Base-by-base conservation (phyloP, 2,888 invertebrate species). In the Nemoura dubitans region DNA sequence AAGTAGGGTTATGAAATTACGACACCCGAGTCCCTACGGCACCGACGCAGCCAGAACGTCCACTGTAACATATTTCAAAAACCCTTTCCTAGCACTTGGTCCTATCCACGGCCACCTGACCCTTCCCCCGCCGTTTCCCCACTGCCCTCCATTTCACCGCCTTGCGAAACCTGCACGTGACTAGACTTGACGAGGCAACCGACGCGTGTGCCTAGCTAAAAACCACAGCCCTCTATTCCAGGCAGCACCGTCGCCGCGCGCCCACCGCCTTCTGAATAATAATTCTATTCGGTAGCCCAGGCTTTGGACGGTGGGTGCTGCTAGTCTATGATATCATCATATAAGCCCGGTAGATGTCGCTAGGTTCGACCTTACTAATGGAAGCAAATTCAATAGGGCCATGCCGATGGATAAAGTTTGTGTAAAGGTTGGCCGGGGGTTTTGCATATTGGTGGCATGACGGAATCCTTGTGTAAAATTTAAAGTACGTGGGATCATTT, bases 141-240 rank as follows among this genome's bases (percentile, higher is more conserved):
- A 59, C 59, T 21, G 21, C 59, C 59, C 36, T 36, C 59, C 59
- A 59, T 59, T 59, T 59, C 59, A 59, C 10, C 59, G 59, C 59
- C 59, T 59, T 59, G 16, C 59, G 59, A 59, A 59, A 59, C 36
- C 6, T 14, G 59, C 21, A 14, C 59, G 59, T 59, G 59, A 59
- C 59, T 14, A 59, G 14, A 59, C 59, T 59, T 21, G 21, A 10
- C 59, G 59, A 59, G 59, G 36, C 5, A 36, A 3, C 36, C 36
- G 10, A 36, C 59, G 59, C 59, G 16, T 6, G 36, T n/a, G n/a
- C n/a, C n/a, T 36, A 36, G 36, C 36, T 36, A 10, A 21, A 59
- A 59, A 59, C 59, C 59, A 59, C 59, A 59, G 59, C 59, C 59
- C 59, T 59, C 59, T 59, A 59, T 59, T 59, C 59, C 59, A 21